Percentiles rank a stretch among this genome's conserved stretches.
Evolutionary conservation across 2,113 vertebrate species (phyloP).

Genomic region (Mystacornis crossleyi): DNA sequence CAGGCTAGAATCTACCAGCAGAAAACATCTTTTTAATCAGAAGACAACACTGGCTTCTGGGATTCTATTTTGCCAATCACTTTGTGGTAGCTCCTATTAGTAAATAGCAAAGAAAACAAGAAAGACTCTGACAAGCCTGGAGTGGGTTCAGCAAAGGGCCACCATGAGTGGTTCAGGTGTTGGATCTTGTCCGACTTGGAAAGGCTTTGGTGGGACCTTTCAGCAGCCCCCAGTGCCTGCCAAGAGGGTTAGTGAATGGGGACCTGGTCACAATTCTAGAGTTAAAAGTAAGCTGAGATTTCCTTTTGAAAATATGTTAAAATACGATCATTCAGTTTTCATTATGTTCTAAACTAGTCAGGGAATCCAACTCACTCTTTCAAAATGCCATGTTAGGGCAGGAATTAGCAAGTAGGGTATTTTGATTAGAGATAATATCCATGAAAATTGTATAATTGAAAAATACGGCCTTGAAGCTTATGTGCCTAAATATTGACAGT

Average conservation of each 20-base stretch:
- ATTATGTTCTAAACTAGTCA: background rate
- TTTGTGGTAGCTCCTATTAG: background rate
- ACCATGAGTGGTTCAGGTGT: fast-evolving
- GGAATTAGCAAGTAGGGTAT: background rate
- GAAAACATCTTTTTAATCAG: background rate
- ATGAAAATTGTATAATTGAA: background rate
- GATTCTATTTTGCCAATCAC: background rate
- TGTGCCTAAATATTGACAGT: background rate
- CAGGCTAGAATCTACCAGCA: background rate
- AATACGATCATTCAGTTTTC: background rate
- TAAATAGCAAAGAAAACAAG: background rate
- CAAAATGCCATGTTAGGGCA: background rate
- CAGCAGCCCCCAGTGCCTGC: background rate
- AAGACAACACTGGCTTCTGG: background rate
- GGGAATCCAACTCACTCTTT: background rate
- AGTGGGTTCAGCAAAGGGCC: background rate
- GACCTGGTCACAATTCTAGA: background rate
- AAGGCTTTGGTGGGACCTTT: background rate
- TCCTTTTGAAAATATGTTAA: background rate
- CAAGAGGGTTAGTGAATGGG: fast-evolving
- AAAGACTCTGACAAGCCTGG: background rate
- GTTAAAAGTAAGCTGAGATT: background rate
- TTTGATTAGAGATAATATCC: background rate
- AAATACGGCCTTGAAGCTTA: background rate
- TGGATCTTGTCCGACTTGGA: background rate